Percentiles rank a stretch among this genome's conserved stretches.
phyloP scores from a whole-genome alignment of 1,140 invertebrate genomes.

The Neotoxoptera formosana region DNA sequence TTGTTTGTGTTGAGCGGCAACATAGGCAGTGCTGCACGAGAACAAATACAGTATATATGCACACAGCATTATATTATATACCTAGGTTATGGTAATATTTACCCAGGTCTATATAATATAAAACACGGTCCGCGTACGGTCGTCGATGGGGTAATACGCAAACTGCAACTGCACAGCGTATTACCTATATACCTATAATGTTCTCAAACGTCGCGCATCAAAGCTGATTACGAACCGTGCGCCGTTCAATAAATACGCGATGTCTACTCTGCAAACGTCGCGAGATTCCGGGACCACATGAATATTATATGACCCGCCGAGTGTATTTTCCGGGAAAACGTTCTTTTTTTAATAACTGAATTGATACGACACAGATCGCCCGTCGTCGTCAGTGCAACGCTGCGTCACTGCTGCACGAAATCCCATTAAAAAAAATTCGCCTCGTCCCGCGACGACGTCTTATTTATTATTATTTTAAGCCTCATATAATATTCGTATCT shows the following conservation, averaged over 20 bases:
- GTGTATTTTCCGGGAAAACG: not conserved
- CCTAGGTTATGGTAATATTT: too few species aligned
- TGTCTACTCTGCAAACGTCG: not conserved
- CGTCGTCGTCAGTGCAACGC: not conserved
- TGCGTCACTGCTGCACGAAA: not conserved
- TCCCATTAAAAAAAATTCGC: not conserved
- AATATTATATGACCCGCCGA: not conserved
- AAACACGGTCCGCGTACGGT: not conserved
- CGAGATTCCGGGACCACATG: not conserved
- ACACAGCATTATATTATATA: too few species aligned
- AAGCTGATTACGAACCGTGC: not conserved
- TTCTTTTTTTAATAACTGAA: not conserved
- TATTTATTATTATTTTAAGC: not conserved
- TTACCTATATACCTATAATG: too few species aligned
- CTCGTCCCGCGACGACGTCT: not conserved
- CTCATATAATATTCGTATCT: constrained; percentile 1
- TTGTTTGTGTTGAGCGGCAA: not conserved
- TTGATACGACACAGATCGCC: not conserved
- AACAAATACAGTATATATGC: not conserved
- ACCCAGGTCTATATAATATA: too few species aligned
- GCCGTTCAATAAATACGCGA: not conserved
- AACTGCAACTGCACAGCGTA: not conserved
- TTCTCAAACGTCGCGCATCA: not conserved
- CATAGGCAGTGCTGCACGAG: not conserved
- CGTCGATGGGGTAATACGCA: too few species aligned